phyloP scores from a whole-genome alignment of 2,113 vertebrate genomes.

The Tragelaphus buxtoni region DNA sequence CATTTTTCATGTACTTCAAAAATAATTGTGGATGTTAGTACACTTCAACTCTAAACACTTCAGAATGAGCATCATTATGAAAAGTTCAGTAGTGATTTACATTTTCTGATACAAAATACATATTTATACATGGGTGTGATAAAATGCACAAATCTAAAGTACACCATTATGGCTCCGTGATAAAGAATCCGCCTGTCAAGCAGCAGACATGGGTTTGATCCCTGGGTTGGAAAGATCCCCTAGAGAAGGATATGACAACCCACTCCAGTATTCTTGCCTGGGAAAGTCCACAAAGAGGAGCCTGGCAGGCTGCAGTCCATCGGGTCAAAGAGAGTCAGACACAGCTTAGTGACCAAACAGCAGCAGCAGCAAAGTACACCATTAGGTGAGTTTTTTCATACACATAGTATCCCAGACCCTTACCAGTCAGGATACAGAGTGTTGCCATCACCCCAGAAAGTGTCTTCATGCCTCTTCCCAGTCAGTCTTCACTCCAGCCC shows the following conservation, averaged over 20 bases:
- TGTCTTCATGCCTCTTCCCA: background rate
- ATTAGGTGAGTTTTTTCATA: background rate
- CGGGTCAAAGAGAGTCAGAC: background rate
- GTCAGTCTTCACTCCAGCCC: background rate
- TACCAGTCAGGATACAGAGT: background rate
- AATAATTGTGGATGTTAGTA: background rate
- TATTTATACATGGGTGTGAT: background rate
- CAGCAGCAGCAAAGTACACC: background rate
- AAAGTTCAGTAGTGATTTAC: background rate
- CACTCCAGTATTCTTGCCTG: background rate
- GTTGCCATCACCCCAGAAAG: background rate
- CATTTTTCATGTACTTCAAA: background rate
- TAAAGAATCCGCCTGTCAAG: background rate
- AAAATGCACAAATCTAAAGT: background rate
- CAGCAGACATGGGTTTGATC: background rate
- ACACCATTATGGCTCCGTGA: background rate
- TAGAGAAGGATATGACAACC: background rate
- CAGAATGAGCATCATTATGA: background rate
- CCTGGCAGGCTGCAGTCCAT: background rate
- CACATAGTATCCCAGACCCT: background rate
- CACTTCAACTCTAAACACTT: background rate
- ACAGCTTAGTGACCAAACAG: background rate
- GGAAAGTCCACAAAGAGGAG: background rate
- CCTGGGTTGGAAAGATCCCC: background rate
- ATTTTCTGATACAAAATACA: background rate